phyloP scores from a whole-genome alignment of 1,140 invertebrate genomes.

The Dendroctonus valens region DNA sequence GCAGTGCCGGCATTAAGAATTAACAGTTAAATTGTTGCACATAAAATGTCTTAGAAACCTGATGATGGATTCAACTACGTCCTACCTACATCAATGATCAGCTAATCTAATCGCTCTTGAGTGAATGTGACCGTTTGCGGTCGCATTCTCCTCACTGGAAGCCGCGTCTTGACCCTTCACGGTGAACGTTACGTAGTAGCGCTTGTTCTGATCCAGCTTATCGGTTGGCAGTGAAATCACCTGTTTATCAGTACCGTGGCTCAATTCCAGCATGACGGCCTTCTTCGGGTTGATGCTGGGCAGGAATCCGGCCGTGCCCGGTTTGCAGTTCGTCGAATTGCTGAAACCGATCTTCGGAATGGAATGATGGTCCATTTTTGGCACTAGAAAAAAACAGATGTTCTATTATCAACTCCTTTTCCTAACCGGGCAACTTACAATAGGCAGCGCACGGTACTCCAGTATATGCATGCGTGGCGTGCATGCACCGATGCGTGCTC shows the following conservation, averaged over 20 bases:
- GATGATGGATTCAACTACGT: too few species aligned
- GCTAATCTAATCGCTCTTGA: slow-evolving; percentile 42
- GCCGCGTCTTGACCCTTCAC: slow-evolving; percentile 62
- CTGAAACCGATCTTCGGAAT: slow-evolving; percentile 64
- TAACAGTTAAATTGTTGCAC: too few species aligned
- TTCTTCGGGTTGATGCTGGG: slow-evolving; percentile 60
- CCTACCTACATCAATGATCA: neutral
- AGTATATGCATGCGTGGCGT: slow-evolving; percentile 87
- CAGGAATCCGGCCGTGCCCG: slow-evolving; percentile 53
- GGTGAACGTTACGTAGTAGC: slow-evolving; percentile 87
- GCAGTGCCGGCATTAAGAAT: too few species aligned
- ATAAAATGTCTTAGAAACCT: too few species aligned
- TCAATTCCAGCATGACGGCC: slow-evolving; percentile 71
- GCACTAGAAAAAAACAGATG: slow-evolving; percentile 56
- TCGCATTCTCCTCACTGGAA: slow-evolving; percentile 30
- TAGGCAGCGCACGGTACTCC: slow-evolving; percentile 82
- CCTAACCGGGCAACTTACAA: slow-evolving; percentile 59
- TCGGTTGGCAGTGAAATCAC: slow-evolving; percentile 82
- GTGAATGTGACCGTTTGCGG: slow-evolving; percentile 43
- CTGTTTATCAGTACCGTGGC: slow-evolving; percentile 76
- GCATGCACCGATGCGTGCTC: slow-evolving; percentile 82
- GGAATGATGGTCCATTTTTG: slow-evolving; percentile 71
- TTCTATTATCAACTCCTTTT: neutral
- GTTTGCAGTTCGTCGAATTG: slow-evolving; percentile 49
- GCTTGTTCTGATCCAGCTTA: slow-evolving; percentile 79